Conservation (phyloP, 2,113 vertebrate species). For the Albula goreensis region DNA sequence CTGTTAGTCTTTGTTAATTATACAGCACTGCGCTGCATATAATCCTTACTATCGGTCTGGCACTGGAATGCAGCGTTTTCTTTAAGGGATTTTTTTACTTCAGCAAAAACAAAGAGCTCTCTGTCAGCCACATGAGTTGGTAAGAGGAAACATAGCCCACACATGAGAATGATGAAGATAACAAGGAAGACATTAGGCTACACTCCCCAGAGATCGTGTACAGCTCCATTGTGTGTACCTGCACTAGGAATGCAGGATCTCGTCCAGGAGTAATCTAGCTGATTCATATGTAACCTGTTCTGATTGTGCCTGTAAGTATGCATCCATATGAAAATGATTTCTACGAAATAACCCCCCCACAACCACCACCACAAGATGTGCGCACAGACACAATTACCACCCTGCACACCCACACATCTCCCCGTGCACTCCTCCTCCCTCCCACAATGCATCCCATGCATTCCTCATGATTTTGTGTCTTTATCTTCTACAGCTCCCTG, state of each 20-base stretch:
- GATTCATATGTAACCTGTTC: not conserved
- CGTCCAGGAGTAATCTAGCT: not conserved
- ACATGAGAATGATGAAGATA: not conserved
- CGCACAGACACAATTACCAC: not conserved
- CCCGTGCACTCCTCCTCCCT: not conserved
- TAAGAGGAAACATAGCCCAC: not conserved
- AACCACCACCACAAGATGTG: not conserved
- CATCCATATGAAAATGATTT: not conserved
- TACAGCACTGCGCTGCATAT: constrained; percentile 35
- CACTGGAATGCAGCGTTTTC: constrained; percentile 39
- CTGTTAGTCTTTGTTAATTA: constrained; percentile 54
- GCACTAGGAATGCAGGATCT: not conserved
- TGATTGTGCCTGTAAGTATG: not conserved
- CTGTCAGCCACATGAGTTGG: not conserved
- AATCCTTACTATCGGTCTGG: constrained; percentile 29
- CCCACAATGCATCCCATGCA: not conserved
- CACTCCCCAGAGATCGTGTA: not conserved
- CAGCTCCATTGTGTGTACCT: not conserved
- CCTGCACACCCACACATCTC: not conserved
- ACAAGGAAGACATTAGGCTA: not conserved
- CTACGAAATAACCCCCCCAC: not conserved
- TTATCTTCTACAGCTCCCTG: not conserved
- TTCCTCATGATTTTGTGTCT: not conserved
- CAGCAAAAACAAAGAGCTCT: constrained; percentile 24
- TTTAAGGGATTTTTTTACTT: constrained; percentile 22